Evolutionary conservation across 2,113 vertebrate genomes (phyloP), one percentile per base, ranked within the genome.

Genomic region (Hemicordylus capensis): DNA sequence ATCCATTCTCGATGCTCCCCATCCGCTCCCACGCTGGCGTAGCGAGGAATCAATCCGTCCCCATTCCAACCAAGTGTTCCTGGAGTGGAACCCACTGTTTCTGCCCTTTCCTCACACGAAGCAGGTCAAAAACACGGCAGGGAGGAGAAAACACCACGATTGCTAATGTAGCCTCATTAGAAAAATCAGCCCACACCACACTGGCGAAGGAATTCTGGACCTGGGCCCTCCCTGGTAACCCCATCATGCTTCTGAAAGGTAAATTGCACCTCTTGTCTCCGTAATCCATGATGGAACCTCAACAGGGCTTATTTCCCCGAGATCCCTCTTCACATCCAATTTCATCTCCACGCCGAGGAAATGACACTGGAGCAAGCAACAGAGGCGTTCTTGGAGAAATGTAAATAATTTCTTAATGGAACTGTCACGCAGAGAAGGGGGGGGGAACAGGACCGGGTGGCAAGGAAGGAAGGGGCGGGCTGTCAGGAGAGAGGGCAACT

Each of bases 301-400:
- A 87, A 90, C 5, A 80, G 84, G 66, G 88, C 70, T 91, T 81
- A 75, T 48, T 79, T 46, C 22, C 75, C 88, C 70, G 87, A 85
- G 78, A 91, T 76, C 87, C 67, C 88, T 91, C 88, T 91, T 89
- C 90, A 92, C 73, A 83, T 83, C 78, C 86, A 84, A 85, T 73
- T 78, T 87, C 90, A 85, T 93, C 87, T 75, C 90, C 83, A 56
- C 15, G 19, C 54, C 0, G 51, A 85, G 83, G 11, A 92, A 86
- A 87, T 88, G 89, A 89, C 90, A 70, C 87, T 56, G 39, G 87
- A 90, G 83, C 56, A 76, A 86, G 91, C 46, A 51, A 83, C 87
- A 7, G 87, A 89, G 66, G 61, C 48, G 80, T 86, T 59, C 87
- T 86, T 80, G 84, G 66, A 54, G 51, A 90, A 87, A 77, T 85